phyloP scores from a whole-genome alignment of 2,888 invertebrate species.

The Bugulina stolonifera region DNA sequence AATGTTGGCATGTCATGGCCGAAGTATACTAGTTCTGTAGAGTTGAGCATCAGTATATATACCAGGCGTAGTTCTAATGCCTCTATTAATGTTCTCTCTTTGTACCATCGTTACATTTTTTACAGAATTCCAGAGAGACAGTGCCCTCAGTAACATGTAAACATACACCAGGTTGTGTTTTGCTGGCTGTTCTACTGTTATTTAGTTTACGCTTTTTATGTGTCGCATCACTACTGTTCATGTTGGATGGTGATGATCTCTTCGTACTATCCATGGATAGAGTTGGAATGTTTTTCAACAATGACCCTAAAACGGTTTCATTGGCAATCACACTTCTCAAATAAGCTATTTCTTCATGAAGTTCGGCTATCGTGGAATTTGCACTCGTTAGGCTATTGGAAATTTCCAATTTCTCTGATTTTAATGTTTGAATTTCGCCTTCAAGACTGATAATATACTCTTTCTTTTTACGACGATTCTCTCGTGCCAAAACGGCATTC shows the following conservation, averaged over 20 bases:
- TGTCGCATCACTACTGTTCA: not conserved
- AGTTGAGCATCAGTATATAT: too few relatives aligned
- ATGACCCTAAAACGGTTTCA: not conserved
- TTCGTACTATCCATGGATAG: not conserved
- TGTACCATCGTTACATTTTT: not conserved
- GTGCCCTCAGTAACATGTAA: slow-evolving; percentile 7
- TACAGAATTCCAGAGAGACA: slow-evolving; percentile 14
- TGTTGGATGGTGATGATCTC: not conserved
- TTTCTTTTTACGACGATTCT: slow-evolving; percentile 23
- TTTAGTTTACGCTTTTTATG: not conserved
- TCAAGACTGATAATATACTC: not conserved
- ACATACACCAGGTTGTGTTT: not conserved
- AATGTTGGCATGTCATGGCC: too few relatives aligned
- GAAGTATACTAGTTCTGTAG: too few relatives aligned
- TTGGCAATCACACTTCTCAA: slow-evolving; percentile 21
- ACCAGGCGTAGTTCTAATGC: too few relatives aligned
- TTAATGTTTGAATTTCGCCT: slow-evolving; percentile 3
- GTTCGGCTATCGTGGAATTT: not conserved
- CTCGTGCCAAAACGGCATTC: slow-evolving; percentile 9
- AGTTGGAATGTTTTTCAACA: slow-evolving; percentile 15
- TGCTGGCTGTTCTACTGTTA: not conserved
- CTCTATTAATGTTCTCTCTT: too few relatives aligned
- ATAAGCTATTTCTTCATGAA: slow-evolving; percentile 5
- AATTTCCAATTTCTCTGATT: not conserved
- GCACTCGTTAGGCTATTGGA: not conserved